A percentile compares a stretch with the other conserved stretches of the same genome.
Conservation (phyloP, 2,888 invertebrate genomes). For the Pristionchus mayeri region DNA sequence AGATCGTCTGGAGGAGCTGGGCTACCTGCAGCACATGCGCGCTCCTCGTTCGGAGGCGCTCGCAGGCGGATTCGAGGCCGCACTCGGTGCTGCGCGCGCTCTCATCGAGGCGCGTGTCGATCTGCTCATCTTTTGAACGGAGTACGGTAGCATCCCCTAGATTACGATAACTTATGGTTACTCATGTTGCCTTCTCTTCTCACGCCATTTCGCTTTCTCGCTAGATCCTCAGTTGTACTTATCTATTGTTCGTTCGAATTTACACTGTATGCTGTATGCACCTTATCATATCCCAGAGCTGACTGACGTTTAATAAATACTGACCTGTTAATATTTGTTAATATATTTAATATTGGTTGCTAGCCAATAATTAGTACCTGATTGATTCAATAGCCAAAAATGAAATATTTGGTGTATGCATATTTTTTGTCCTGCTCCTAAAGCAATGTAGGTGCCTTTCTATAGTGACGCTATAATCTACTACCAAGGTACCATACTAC, state of each 20-base stretch:
- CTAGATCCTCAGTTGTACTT: slow-evolving; percentile 5
- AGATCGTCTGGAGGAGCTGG: slow-evolving; percentile 80
- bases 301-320: slow-evolving; percentile 27
- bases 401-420: no score
- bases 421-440: no score
- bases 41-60: slow-evolving; percentile 56
- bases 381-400: no score
- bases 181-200: neutral
- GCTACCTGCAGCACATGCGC: slow-evolving; percentile 67
- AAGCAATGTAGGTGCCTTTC: no score
- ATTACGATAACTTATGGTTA: neutral
- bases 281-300: slow-evolving; percentile 9
- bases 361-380: slow-evolving; percentile 25
- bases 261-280: neutral
- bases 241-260: slow-evolving; percentile 23
- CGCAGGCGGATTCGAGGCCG: slow-evolving; percentile 71
- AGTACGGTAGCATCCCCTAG: neutral
- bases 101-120: slow-evolving; percentile 71
- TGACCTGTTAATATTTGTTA: neutral
- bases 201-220: neutral
- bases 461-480: no score
- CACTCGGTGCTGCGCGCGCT: slow-evolving; percentile 67
- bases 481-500: no score
- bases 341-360: neutral
- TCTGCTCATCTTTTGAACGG: slow-evolving; percentile 58